phyloP scores from a whole-genome alignment of 37 sponge, comb jelly and placozoan genomes.

The Spongilla lacustris region DNA sequence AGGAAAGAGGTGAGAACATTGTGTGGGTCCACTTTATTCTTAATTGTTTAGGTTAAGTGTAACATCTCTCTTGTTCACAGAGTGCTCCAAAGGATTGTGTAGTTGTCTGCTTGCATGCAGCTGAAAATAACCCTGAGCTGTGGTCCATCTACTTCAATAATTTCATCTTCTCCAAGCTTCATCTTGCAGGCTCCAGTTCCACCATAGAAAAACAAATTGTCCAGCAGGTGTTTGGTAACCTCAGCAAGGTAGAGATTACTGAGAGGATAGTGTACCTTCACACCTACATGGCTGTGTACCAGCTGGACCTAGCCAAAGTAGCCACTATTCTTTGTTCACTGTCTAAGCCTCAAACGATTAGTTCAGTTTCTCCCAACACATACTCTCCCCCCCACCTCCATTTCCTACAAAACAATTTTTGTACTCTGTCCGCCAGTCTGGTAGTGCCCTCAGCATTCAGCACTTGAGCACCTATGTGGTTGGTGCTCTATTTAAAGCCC shows the following conservation, averaged over 20 bases:
- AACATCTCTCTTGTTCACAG: not conserved
- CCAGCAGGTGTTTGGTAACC: conserved; percentile 22
- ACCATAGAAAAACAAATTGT: conserved; percentile 47
- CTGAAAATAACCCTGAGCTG: not conserved
- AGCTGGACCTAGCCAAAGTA: conserved; percentile 70
- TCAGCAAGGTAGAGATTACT: not conserved
- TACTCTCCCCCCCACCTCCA: not conserved
- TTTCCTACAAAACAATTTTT: conserved; percentile 26
- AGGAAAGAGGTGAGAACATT: not conserved
- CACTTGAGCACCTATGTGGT: conserved; percentile 48
- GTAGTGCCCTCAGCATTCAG: conserved; percentile 26
- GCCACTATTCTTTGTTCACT: conserved; percentile 62
- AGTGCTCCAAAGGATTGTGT: conserved; percentile 20
- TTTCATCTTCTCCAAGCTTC: conserved; percentile 19
- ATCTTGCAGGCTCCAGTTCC: not conserved
- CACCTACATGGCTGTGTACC: conserved; percentile 41
- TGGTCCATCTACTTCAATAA: conserved; percentile 16
- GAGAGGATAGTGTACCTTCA: conserved; percentile 39
- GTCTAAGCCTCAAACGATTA: conserved; percentile 31
- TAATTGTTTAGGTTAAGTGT: not conserved
- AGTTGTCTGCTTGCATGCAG: not conserved
- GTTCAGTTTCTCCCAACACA: conserved; percentile 5
- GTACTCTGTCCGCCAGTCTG: conserved; percentile 1
- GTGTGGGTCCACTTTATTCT: not conserved
- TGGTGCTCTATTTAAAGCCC: conserved; percentile 46